Evolutionary conservation across 2,888 invertebrate species (phyloP).

Genomic region (Epirrita christyi): DNA sequence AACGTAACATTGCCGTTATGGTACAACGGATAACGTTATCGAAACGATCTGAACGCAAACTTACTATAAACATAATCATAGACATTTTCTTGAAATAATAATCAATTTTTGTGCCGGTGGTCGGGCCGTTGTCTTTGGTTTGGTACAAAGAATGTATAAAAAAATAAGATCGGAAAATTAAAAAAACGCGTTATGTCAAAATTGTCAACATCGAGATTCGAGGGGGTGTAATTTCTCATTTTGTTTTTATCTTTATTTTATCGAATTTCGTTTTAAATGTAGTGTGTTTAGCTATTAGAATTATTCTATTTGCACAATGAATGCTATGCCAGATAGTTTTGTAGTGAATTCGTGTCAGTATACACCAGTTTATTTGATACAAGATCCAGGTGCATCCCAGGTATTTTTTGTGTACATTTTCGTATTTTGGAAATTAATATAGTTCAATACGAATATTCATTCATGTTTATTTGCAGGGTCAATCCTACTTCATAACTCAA

Average conservation of each 20-base stretch:
- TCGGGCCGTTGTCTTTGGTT: constrained; percentile 11
- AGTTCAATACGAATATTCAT: constrained; percentile 16
- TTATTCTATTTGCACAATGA: constrained; percentile 54
- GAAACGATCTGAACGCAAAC: no score
- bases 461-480: constrained; percentile 58
- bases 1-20: no score
- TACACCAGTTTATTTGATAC: constrained; percentile 75
- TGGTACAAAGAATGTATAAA: constrained; percentile 1
- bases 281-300: constrained; percentile 49
- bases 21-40: no score
- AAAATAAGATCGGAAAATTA: no score
- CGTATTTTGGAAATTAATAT: constrained; percentile 35
- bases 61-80: no score
- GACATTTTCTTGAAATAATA: no score
- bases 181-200: constrained; percentile 22
- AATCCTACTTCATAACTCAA: constrained; percentile 65
- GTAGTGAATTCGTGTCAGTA: constrained; percentile 75
- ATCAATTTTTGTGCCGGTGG: no score
- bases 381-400: constrained; percentile 72
- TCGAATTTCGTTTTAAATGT: constrained; percentile 41
- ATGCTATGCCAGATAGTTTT: constrained; percentile 66
- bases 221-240: constrained; percentile 42
- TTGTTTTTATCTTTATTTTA: constrained; percentile 41
- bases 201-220: constrained; percentile 44
- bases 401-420: constrained; percentile 55